A percentile compares a stretch with the other conserved stretches of the same genome.
Conservation (phyloP, 2,888 invertebrate species). For the Agrotis segetum region DNA sequence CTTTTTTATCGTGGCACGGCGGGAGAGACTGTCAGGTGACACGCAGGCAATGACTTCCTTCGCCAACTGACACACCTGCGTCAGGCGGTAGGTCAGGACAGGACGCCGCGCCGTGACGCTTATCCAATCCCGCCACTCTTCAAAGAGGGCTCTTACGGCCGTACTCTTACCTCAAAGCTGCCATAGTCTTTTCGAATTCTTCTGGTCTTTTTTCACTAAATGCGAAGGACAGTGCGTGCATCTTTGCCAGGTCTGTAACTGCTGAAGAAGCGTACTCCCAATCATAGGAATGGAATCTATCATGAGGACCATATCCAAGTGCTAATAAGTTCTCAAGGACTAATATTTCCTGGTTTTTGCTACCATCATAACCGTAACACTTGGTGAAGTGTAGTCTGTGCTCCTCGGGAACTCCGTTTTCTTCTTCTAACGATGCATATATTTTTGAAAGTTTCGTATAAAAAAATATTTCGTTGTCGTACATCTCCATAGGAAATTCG, state of each 20-base stretch:
- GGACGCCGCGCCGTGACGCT: too few species aligned
- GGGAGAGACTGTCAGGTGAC: too few species aligned
- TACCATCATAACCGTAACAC: conserved; percentile 46
- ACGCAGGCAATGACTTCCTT: too few species aligned
- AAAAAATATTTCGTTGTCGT: conserved; percentile 41
- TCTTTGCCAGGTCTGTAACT: conserved; percentile 69
- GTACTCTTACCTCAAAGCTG: too few species aligned
- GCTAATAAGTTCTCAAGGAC: conserved; percentile 54
- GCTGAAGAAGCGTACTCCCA: conserved; percentile 58
- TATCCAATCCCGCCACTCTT: too few species aligned
- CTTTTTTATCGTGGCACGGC: not conserved
- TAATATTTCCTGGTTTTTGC: conserved; percentile 43
- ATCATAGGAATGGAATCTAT: conserved; percentile 64
- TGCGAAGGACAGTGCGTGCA: conserved; percentile 77
- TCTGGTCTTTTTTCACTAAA: conserved; percentile 62
- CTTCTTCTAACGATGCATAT: conserved; percentile 43
- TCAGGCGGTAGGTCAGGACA: too few species aligned
- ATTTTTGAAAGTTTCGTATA: conserved; percentile 41
- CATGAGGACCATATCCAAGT: conserved; percentile 59
- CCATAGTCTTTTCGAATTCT: conserved; percentile 9
- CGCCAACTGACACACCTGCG: too few species aligned
- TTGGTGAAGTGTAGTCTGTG: conserved; percentile 51
- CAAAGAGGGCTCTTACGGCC: too few species aligned
- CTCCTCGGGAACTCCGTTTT: conserved; percentile 40
- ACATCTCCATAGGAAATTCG: conserved; percentile 3